Conservation (phyloP, 2,113 vertebrate genomes). For the Dipodomys stephensi region DNA sequence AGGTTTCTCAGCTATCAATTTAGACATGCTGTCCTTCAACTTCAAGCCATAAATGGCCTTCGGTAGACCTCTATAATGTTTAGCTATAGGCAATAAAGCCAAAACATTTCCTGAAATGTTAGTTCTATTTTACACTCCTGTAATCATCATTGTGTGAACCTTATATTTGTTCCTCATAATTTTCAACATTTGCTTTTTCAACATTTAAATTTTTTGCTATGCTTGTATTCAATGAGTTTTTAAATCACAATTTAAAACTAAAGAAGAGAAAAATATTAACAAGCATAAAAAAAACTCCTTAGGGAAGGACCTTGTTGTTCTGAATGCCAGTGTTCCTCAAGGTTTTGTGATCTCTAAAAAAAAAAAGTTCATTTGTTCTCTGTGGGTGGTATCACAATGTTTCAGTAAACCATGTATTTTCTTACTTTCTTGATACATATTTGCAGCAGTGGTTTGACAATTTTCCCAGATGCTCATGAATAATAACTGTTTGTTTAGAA, state of each 20-base stretch:
- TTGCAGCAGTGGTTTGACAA: neutral
- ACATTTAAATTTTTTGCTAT: conserved; percentile 26
- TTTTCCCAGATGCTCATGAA: conserved; percentile 41
- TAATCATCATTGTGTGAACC: neutral
- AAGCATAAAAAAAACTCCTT: neutral
- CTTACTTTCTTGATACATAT: conserved; percentile 31
- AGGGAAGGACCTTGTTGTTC: conserved; percentile 26
- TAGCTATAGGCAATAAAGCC: conserved; percentile 5
- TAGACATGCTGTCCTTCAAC: neutral
- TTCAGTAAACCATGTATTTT: conserved; percentile 43
- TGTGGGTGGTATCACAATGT: neutral
- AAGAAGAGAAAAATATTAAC: conserved; percentile 22
- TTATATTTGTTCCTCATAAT: neutral
- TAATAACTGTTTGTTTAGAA: neutral
- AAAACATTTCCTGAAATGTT: conserved; percentile 25
- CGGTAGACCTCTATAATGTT: neutral
- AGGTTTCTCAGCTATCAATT: neutral
- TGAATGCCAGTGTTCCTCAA: conserved; percentile 56
- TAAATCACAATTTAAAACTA: neutral
- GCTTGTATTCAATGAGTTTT: conserved; percentile 13
- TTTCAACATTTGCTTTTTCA: conserved; percentile 23
- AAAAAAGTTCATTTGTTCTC: conserved; percentile 46
- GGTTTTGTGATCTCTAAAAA: conserved; percentile 26
- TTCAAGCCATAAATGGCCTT: conserved; percentile 22
- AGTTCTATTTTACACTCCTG: neutral